Conservation (phyloP, 2,797 vertebrate species). For the Choloepus didactylus region DNA sequence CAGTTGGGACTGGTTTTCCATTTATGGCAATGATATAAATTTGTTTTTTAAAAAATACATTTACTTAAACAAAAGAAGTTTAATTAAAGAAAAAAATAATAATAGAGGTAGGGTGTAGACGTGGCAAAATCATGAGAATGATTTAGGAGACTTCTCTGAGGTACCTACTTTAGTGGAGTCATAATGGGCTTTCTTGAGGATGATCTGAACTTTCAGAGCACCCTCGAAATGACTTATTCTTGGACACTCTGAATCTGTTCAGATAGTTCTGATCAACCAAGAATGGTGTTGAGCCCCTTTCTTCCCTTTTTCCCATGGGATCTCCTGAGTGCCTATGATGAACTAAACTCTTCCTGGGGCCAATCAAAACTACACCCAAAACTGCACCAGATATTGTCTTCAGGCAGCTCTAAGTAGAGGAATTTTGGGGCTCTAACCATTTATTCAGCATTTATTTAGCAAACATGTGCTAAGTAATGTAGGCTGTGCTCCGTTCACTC, state of each 20-base stretch:
- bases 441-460: neutral
- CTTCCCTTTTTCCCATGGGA: neutral
- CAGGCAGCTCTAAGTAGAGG: neutral
- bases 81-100: neutral
- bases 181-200: neutral
- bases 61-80: neutral
- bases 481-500: neutral
- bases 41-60: neutral
- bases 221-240: neutral
- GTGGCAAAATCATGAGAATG: neutral
- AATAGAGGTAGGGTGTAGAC: neutral
- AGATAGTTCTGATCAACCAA: neutral
- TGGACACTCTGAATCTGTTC: neutral
- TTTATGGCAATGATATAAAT: constrained; percentile 12
- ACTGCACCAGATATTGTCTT: neutral
- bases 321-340: neutral
- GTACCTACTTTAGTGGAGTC: neutral
- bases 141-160: neutral
- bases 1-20: neutral
- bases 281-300: neutral
- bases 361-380: neutral
- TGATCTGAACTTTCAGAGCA: neutral
- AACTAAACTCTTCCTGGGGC: neutral
- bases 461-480: neutral
- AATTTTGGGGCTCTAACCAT: neutral